Percentiles rank a stretch among this genome's conserved stretches.
These are phyloP conservation scores for Lasioglossum figueresi DNA, from an alignment of 2,888 invertebrate genomes.

Conservation along the genomic window DNA sequence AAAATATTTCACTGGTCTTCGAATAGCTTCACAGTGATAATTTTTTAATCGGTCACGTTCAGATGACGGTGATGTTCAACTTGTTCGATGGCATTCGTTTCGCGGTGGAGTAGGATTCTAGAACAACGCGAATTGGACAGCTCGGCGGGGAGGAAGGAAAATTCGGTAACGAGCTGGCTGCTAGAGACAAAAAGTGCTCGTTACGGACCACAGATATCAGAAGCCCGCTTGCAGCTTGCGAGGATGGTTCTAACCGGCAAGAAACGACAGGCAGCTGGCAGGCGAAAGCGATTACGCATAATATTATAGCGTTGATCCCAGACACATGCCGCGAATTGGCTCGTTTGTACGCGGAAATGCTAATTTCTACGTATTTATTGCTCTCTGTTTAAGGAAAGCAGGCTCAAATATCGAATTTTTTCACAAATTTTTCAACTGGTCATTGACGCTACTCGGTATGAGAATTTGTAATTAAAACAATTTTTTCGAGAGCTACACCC, in stretches of 20 bases:
- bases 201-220: conserved; percentile 28
- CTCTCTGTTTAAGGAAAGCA: background rate
- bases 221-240: conserved; percentile 8
- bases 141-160: background rate
- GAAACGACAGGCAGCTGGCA: conserved; percentile 74
- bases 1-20: no score
- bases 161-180: background rate
- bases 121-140: background rate
- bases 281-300: conserved; percentile 78
- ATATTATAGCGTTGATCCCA: conserved; percentile 76
- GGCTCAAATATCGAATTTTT: no score
- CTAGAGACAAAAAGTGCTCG: conserved; percentile 11
- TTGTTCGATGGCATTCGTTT: background rate
- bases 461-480: no score
- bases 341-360: conserved; percentile 71
- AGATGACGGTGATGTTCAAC: no score
- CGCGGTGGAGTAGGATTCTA: background rate
- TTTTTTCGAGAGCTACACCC: no score
- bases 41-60: no score
- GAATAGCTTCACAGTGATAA: no score
- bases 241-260: conserved; percentile 19
- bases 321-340: conserved; percentile 78
- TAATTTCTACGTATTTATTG: conserved; percentile 67
- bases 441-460: no score
- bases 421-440: no score